These are phyloP conservation scores for Butorides virescens DNA, from an alignment of 2,113 vertebrate species.

Conservation along the genomic window DNA sequence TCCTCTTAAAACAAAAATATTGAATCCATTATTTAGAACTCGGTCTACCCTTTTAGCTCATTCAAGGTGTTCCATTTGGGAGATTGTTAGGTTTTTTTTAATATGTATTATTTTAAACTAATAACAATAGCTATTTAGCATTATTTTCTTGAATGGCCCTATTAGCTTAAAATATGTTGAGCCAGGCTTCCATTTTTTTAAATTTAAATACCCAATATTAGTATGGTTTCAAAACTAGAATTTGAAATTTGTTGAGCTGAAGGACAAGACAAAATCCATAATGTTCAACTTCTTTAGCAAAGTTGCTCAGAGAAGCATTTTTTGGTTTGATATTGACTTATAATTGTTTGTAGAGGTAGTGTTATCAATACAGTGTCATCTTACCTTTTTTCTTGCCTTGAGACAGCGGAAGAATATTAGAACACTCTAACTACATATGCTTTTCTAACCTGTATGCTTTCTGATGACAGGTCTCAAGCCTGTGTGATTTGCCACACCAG, in stretches of 20 bases:
- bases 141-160: background rate
- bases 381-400: background rate
- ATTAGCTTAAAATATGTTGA: background rate
- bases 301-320: background rate
- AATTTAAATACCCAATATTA: background rate
- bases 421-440: background rate
- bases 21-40: background rate
- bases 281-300: background rate
- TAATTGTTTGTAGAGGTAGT: background rate
- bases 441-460: background rate
- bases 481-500: too few species aligned
- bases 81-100: background rate
- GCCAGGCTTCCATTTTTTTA: background rate
- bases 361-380: background rate
- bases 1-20: background rate
- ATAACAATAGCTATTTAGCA: too few species aligned
- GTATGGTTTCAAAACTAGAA: background rate
- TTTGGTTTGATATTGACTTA: background rate
- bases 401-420: background rate
- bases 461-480: background rate
- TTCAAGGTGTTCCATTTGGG: background rate
- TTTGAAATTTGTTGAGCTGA: background rate
- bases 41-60: background rate
- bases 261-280: background rate
- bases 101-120: background rate